Conservation (phyloP, 1,140 invertebrate genomes). For the Antheraea pernyi region DNA sequence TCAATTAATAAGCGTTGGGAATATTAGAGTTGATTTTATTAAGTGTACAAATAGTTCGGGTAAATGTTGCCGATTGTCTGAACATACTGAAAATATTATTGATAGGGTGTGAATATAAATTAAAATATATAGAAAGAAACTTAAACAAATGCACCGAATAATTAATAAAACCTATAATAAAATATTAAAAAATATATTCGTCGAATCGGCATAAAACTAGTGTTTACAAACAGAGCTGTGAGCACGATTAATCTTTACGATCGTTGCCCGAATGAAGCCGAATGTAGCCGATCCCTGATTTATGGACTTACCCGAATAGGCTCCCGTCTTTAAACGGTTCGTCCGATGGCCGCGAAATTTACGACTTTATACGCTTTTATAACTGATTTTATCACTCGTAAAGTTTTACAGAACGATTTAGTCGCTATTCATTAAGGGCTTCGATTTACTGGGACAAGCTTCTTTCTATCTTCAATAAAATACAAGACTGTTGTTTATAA, state of each 20-base stretch:
- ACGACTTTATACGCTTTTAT: constrained; percentile 69
- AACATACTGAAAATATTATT: too few species aligned
- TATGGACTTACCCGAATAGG: constrained; percentile 55
- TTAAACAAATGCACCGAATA: constrained; percentile 32
- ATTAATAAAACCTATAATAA: constrained; percentile 44
- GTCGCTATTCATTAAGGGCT: constrained; percentile 54
- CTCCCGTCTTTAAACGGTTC: constrained; percentile 57
- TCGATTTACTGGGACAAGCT: neutral
- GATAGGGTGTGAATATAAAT: neutral
- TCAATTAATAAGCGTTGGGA: too few species aligned
- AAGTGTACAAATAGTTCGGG: too few species aligned
- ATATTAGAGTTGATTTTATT: too few species aligned
- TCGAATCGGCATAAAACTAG: constrained; percentile 43
- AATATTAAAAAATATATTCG: constrained; percentile 34
- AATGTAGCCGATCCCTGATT: constrained; percentile 56
- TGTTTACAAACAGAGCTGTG: constrained; percentile 48
- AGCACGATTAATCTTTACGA: constrained; percentile 53
- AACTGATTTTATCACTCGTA: constrained; percentile 71
- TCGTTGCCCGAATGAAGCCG: constrained; percentile 46
- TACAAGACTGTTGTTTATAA: too few species aligned
- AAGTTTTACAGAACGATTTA: constrained; percentile 61
- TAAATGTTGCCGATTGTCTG: too few species aligned
- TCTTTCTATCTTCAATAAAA: constrained; percentile 5
- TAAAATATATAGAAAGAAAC: too few species aligned
- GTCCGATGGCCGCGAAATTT: constrained; percentile 50